These are phyloP conservation scores for Nycticorax nycticorax DNA, from an alignment of 2,113 vertebrate genomes.

Conservation along the genomic window DNA sequence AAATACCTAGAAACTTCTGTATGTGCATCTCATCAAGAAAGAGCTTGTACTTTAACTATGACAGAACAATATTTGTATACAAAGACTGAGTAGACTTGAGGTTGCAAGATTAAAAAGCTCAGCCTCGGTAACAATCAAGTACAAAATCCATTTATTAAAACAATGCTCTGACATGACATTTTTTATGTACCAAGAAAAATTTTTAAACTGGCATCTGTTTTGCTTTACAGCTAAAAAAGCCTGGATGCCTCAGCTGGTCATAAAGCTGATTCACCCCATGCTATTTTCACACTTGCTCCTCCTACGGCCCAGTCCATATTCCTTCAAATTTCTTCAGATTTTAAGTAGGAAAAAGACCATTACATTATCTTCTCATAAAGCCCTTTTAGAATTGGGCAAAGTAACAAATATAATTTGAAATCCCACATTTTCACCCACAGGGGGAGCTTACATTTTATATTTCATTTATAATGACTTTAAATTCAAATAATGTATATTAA, in stretches of 20 bases:
- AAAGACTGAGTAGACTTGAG: background rate
- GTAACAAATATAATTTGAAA: background rate
- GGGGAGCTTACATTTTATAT: constrained; percentile 29
- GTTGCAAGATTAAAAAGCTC: background rate
- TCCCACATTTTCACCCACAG: constrained; percentile 2
- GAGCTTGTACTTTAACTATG: background rate
- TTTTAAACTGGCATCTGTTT: background rate
- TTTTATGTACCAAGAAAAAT: background rate
- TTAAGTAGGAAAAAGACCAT: background rate
- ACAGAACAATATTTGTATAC: background rate
- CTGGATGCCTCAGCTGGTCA: background rate
- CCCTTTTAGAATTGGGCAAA: background rate
- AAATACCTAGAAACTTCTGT: background rate
- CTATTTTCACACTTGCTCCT: background rate
- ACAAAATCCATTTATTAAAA: background rate
- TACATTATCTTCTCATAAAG: background rate
- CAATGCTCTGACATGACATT: background rate
- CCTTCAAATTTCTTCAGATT: background rate
- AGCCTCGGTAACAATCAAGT: background rate
- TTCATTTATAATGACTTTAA: background rate
- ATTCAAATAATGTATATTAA: background rate
- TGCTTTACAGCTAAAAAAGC: background rate
- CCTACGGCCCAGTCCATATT: background rate
- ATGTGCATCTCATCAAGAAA: background rate
- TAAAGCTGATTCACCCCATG: background rate